Percentiles rank a stretch among this genome's conserved stretches.
Conservation (phyloP, 2,888 invertebrate genomes). For the Terebella lapidaria region DNA sequence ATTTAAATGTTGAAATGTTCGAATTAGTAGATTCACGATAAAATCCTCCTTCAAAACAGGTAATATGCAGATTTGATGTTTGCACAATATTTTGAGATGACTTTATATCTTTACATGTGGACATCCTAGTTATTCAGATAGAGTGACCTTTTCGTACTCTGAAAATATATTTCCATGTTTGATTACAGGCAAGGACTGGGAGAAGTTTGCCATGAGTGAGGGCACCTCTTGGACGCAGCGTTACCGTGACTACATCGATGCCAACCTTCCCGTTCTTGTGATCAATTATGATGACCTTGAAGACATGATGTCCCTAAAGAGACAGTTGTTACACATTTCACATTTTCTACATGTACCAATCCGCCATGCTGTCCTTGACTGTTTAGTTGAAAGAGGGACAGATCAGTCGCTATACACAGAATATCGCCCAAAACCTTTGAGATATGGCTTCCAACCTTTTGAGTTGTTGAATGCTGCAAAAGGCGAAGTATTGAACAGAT, state of each 20-base stretch:
- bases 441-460: conserved; percentile 2
- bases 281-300: conserved; percentile 1
- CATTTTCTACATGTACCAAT: conserved; percentile 6
- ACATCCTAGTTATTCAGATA: too few species aligned
- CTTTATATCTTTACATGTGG: too few species aligned
- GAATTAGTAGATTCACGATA: too few species aligned
- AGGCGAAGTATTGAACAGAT: neutral
- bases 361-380: neutral
- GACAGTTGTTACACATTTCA: neutral
- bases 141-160: too few species aligned
- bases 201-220: neutral
- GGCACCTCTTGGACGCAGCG: neutral
- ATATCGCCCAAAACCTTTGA: neutral
- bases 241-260: neutral
- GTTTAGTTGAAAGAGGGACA: neutral
- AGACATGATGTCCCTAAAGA: neutral
- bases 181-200: conserved; percentile 3
- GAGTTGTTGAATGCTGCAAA: neutral
- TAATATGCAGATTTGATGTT: too few species aligned
- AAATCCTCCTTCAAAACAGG: too few species aligned
- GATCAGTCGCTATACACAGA: neutral
- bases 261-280: neutral
- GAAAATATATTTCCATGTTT: too few species aligned
- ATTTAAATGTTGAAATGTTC: too few species aligned
- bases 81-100: too few species aligned